phyloP scores from a whole-genome alignment of 2,113 vertebrate genomes.

The Perca schrenkii region DNA sequence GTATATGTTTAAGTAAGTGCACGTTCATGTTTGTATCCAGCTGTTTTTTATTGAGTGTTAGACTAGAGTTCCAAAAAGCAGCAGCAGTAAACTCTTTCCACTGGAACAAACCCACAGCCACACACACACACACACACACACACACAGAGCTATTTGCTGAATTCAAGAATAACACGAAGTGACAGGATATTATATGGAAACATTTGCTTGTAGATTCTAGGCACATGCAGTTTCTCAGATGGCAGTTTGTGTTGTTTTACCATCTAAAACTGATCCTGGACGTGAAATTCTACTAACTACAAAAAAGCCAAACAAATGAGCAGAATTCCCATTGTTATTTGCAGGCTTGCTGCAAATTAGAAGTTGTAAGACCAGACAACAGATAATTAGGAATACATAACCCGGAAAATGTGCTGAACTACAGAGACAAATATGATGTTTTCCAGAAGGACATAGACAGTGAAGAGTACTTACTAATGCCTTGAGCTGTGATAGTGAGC shows the following conservation, averaged over 20 bases:
- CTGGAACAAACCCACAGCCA: constrained; percentile 50
- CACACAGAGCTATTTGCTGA: constrained; percentile 16
- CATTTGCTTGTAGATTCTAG: constrained; percentile 22
- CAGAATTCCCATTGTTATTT: neutral
- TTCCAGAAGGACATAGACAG: constrained; percentile 7
- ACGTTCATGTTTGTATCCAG: constrained; percentile 47
- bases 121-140: neutral
- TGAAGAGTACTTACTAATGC: constrained; percentile 87
- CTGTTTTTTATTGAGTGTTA: constrained; percentile 67
- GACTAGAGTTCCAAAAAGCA: constrained; percentile 43
- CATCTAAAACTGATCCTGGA: neutral
- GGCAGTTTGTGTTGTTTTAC: constrained; percentile 22
- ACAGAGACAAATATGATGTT: constrained; percentile 7
- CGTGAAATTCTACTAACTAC: constrained; percentile 9
- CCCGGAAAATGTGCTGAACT: neutral
- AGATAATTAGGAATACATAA: constrained; percentile 5
- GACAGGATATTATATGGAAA: constrained; percentile 52
- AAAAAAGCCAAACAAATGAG: constrained; percentile 20
- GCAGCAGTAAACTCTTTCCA: constrained; percentile 67
- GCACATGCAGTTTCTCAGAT: constrained; percentile 42
- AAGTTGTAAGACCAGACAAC: constrained; percentile 2
- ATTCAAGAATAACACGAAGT: constrained; percentile 46
- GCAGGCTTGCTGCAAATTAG: neutral
- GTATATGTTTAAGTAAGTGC: neutral
- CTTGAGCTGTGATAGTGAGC: constrained; percentile 79